Evolutionary conservation across 2,797 vertebrate genomes (phyloP).

Genomic region (Chelmon rostratus): DNA sequence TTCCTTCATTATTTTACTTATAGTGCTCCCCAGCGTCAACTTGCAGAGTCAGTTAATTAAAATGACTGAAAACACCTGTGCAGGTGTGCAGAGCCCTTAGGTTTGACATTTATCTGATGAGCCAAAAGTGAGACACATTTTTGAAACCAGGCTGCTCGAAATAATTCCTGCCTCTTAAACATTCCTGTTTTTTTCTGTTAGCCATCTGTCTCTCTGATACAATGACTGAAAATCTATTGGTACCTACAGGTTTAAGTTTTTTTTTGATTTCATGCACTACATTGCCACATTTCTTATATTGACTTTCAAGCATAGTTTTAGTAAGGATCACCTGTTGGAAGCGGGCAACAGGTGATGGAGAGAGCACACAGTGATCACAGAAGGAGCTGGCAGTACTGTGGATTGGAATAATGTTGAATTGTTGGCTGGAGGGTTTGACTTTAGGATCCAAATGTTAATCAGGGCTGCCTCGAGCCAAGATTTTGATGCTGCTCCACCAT

Average conservation of each 20-base stretch:
- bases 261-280: background rate
- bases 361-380: constrained; percentile 31
- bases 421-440: constrained; percentile 46
- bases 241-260: background rate
- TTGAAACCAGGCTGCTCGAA: background rate
- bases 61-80: constrained; percentile 1
- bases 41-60: background rate
- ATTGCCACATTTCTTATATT: background rate
- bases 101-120: background rate
- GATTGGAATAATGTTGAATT: constrained; percentile 55
- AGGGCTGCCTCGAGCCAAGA: constrained; percentile 40
- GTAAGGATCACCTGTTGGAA: constrained; percentile 45
- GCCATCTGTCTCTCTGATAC: background rate
- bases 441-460: constrained; percentile 52
- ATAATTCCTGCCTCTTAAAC: background rate
- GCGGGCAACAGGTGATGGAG: constrained; percentile 59
- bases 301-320: background rate
- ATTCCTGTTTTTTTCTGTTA: background rate
- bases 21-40: background rate
- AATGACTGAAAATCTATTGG: background rate
- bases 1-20: background rate
- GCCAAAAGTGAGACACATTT: background rate
- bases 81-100: background rate
- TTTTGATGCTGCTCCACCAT: constrained; percentile 47
- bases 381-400: constrained; percentile 23